These are phyloP conservation scores for Tragelaphus strepsiceros DNA, from an alignment of 2,113 vertebrate species.

Conservation along the genomic window DNA sequence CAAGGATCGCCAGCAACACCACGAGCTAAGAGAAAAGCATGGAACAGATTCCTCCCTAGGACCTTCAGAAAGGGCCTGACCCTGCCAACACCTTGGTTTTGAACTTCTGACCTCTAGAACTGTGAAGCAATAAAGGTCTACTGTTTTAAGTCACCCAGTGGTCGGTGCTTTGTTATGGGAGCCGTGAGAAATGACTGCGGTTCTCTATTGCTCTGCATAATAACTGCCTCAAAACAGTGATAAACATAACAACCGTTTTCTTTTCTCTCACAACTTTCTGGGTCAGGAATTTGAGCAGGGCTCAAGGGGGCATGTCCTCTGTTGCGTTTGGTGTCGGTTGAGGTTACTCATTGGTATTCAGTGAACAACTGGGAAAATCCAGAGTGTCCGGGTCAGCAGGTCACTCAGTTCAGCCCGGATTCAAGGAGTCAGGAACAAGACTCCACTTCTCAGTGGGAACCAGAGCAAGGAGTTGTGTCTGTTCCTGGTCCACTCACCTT, in stretches of 20 bases:
- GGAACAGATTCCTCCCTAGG: neutral
- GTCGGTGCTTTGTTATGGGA: neutral
- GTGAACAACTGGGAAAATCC: neutral
- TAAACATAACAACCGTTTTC: neutral
- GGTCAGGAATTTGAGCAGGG: neutral
- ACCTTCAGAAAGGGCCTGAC: neutral
- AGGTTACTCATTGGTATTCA: neutral
- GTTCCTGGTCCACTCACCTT: neutral
- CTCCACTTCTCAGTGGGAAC: neutral
- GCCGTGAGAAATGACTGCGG: neutral
- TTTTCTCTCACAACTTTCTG: neutral
- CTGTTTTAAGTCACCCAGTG: neutral
- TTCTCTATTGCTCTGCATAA: neutral
- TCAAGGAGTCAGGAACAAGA: neutral
- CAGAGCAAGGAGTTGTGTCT: neutral
- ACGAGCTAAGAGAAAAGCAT: neutral
- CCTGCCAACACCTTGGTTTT: neutral
- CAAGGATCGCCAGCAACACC: neutral
- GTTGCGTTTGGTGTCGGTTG: neutral
- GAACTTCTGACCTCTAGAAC: neutral
- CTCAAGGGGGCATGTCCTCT: neutral
- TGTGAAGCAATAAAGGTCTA: neutral
- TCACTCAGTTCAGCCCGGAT: neutral
- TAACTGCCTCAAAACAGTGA: neutral
- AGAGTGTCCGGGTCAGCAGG: neutral